phyloP scores from a whole-genome alignment of 2,888 invertebrate species.

The Drosophila birchii region DNA sequence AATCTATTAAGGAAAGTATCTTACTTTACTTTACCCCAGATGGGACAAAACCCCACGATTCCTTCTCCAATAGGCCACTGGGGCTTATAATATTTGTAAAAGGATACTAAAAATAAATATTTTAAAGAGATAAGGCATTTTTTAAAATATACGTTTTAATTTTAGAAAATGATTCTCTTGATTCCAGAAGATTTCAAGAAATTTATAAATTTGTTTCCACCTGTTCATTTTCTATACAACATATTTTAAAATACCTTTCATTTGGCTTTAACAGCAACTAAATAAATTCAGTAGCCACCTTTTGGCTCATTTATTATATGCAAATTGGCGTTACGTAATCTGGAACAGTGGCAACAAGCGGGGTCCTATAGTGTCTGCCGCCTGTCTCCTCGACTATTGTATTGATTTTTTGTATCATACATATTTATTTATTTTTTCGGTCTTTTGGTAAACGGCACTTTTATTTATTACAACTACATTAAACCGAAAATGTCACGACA shows the following conservation, averaged over 20 bases:
- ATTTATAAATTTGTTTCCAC: too few relatives aligned
- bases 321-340: slow-evolving; percentile 37
- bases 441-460: slow-evolving; percentile 52
- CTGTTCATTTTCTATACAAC: not conserved
- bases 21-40: too few relatives aligned
- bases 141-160: too few relatives aligned
- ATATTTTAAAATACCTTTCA: not conserved
- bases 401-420: slow-evolving; percentile 51
- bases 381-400: slow-evolving; percentile 52
- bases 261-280: not conserved
- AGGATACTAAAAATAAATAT: too few relatives aligned
- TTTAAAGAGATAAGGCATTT: too few relatives aligned
- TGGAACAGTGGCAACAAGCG: slow-evolving; percentile 18
- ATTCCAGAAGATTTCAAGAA: too few relatives aligned
- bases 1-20: too few relatives aligned
- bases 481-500: slow-evolving; percentile 80
- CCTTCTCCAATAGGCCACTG: too few relatives aligned
- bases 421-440: slow-evolving; percentile 14
- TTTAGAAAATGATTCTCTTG: too few relatives aligned
- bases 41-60: too few relatives aligned
- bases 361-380: slow-evolving; percentile 21
- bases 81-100: too few relatives aligned
- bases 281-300: not conserved
- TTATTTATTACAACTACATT: slow-evolving; percentile 79
- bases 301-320: slow-evolving; percentile 29